Evolutionary conservation across 2,113 vertebrate genomes (phyloP).

Genomic region (Corythornis madagascariensis): DNA sequence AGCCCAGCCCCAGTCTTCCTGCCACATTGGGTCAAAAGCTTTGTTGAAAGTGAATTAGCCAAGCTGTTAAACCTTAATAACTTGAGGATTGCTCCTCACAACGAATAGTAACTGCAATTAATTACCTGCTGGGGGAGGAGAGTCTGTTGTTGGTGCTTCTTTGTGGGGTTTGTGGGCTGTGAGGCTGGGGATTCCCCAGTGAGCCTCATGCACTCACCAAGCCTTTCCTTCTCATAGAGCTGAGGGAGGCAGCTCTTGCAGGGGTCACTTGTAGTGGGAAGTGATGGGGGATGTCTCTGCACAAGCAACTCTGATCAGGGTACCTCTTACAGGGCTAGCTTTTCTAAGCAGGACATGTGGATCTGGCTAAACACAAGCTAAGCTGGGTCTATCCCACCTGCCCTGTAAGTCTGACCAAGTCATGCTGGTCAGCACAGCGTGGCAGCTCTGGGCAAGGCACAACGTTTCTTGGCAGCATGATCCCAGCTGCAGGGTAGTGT

Average conservation of each 20-base stretch:
- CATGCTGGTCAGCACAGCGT: fast-evolving
- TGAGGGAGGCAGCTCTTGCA: neutral
- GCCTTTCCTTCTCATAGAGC: fast-evolving
- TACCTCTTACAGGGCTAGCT: too few species aligned
- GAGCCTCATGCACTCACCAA: neutral
- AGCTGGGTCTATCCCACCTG: neutral
- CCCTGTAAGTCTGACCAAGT: neutral
- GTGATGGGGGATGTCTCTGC: neutral
- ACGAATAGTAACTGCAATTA: neutral
- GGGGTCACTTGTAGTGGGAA: neutral
- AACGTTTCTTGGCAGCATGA: neutral
- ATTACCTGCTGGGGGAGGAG: neutral
- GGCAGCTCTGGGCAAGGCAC: neutral
- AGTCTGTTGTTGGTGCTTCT: neutral
- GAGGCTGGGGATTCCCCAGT: neutral
- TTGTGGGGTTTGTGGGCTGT: neutral
- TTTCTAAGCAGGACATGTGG: neutral
- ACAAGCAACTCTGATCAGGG: neutral
- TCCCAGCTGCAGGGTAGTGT: too few species aligned
- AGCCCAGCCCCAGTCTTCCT: neutral
- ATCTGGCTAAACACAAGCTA: neutral
- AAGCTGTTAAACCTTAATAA: neutral
- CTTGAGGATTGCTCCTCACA: neutral
- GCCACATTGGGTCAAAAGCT: neutral
- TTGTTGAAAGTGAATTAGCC: neutral